Evolutionary conservation across 2,797 vertebrate species (phyloP).

Genomic region (Cacajao melanocephalus): DNA sequence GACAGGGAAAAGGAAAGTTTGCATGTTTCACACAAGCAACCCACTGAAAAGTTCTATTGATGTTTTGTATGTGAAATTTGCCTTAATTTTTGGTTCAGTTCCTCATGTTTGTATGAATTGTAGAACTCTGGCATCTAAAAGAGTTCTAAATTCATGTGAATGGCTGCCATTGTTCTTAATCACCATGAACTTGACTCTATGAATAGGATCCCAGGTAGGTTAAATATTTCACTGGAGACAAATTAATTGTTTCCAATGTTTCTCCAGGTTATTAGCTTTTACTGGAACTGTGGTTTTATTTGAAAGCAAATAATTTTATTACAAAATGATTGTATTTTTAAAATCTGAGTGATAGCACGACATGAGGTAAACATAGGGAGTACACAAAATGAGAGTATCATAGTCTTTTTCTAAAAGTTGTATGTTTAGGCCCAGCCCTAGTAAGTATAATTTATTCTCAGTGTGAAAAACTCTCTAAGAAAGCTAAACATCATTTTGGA

Average conservation of each 20-base stretch:
- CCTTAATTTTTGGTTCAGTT: background rate
- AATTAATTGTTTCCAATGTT: background rate
- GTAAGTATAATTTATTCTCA: conserved; percentile 18
- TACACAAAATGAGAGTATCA: background rate
- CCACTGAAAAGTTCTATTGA: background rate
- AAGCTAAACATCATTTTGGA: conserved; percentile 48
- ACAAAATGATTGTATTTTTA: conserved; percentile 30
- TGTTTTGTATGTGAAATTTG: background rate
- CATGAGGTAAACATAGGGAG: background rate
- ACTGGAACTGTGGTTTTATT: background rate
- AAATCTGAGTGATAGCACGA: background rate
- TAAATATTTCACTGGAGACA: conserved; percentile 1
- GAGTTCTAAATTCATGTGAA: background rate
- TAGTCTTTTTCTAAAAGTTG: background rate
- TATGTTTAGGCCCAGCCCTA: background rate
- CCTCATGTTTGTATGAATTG: background rate
- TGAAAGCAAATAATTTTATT: conserved; percentile 39
- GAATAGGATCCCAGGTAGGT: background rate
- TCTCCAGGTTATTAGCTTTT: background rate
- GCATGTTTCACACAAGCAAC: background rate
- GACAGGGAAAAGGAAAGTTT: background rate
- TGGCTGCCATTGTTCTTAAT: background rate
- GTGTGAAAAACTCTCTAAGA: conserved; percentile 19
- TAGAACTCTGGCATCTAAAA: background rate
- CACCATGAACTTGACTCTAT: background rate